Conservation (phyloP, 2,797 vertebrate species). For the Eulemur rubriventer region DNA sequence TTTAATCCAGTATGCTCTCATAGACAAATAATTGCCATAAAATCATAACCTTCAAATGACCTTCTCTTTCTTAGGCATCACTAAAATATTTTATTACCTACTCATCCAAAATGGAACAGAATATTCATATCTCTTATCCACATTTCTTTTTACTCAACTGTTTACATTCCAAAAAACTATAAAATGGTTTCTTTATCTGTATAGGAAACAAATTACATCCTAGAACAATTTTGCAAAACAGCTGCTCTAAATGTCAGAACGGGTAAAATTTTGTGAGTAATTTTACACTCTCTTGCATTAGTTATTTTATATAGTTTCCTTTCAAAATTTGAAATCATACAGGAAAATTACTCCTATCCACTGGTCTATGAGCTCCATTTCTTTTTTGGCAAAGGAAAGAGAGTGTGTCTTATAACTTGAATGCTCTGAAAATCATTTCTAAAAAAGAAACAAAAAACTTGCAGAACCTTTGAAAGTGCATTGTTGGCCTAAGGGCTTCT, state of each 20-base stretch:
- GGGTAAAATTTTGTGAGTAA: conserved; percentile 21
- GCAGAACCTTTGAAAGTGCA: not conserved
- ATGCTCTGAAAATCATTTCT: conserved; percentile 19
- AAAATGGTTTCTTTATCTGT: not conserved
- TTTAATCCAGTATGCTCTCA: not conserved
- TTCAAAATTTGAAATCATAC: conserved; percentile 24
- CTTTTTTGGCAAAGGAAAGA: conserved; percentile 11
- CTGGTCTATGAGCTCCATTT: conserved; percentile 1
- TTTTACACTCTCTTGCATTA: not conserved
- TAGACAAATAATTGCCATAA: not conserved
- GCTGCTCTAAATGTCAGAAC: not conserved
- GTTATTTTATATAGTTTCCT: conserved; percentile 43
- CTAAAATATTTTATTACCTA: not conserved
- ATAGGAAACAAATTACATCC: not conserved
- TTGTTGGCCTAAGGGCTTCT: not conserved
- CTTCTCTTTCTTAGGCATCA: not conserved
- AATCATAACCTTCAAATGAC: not conserved
- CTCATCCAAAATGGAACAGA: not conserved
- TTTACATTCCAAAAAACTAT: not conserved
- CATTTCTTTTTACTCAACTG: not conserved
- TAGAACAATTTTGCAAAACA: conserved; percentile 41
- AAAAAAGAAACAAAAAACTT: not conserved
- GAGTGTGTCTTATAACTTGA: not conserved
- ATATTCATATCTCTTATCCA: not conserved
- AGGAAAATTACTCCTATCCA: not conserved